phyloP scores from a whole-genome alignment of 64 coral and sea anemone genomes.

The Cladopsammia gracilis region DNA sequence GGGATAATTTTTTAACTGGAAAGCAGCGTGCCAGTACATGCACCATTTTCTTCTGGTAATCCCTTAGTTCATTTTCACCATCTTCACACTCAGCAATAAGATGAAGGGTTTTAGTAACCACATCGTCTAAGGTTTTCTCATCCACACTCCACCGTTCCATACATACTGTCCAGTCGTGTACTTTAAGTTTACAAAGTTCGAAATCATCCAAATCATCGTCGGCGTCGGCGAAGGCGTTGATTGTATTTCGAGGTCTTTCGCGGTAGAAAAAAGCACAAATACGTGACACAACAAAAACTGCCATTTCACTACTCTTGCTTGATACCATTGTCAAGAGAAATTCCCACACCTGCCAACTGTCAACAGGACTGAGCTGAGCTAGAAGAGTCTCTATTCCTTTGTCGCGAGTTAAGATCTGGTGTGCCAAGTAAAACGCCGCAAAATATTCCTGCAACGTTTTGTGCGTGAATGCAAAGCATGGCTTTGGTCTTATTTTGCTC shows the following conservation, averaged over 20 bases:
- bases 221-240: neutral
- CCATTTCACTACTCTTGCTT: neutral
- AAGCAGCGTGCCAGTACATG: neutral
- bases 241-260: neutral
- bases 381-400: neutral
- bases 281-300: neutral
- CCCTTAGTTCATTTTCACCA: neutral
- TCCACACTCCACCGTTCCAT: neutral
- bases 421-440: slow-evolving; percentile 5
- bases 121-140: neutral
- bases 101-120: neutral
- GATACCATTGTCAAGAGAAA: slow-evolving; percentile 4
- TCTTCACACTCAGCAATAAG: neutral
- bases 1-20: neutral
- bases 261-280: neutral
- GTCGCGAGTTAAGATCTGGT: neutral
- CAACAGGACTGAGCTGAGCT: neutral
- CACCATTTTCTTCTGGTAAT: slow-evolving; percentile 17
- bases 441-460: slow-evolving; percentile 56
- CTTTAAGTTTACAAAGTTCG: neutral
- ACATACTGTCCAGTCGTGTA: neutral
- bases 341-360: slow-evolving; percentile 10
- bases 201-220: neutral
- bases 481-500: neutral
- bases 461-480: slow-evolving; percentile 31